A percentile compares a stretch with the other conserved stretches of the same genome.
phyloP scores from a whole-genome alignment of 2,888 invertebrate species.

The Apodemia hepburni region DNA sequence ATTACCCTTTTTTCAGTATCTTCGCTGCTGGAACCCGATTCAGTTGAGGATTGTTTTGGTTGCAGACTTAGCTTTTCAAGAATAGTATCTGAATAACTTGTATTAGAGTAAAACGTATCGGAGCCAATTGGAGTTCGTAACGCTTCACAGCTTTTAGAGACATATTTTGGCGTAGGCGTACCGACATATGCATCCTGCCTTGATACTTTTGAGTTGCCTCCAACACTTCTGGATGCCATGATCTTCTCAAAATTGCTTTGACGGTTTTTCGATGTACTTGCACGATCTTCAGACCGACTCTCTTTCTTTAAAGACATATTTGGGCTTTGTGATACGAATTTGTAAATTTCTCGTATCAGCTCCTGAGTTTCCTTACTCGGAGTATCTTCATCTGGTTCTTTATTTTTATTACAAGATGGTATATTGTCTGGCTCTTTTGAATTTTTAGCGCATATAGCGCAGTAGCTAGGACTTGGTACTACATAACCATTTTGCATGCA shows the following conservation, averaged over 20 bases:
- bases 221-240: slow-evolving; percentile 50
- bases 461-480: slow-evolving; percentile 51
- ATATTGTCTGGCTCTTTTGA: slow-evolving; percentile 41
- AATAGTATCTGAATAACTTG: slow-evolving; percentile 58
- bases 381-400: slow-evolving; percentile 29
- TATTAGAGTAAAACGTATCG: slow-evolving; percentile 43
- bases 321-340: slow-evolving; percentile 54
- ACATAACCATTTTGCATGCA: slow-evolving; percentile 53
- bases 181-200: slow-evolving; percentile 58
- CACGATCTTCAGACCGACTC: slow-evolving; percentile 14
- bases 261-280: slow-evolving; percentile 16
- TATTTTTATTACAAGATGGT: slow-evolving; percentile 36
- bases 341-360: slow-evolving; percentile 67
- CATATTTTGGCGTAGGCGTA: slow-evolving; percentile 51
- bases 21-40: slow-evolving; percentile 45
- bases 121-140: slow-evolving; percentile 46
- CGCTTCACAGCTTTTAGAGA: slow-evolving; percentile 69
- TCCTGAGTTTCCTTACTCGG: slow-evolving; percentile 52
- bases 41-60: slow-evolving; percentile 42
- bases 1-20: slow-evolving; percentile 41
- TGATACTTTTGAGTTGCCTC: slow-evolving; percentile 43
- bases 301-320: slow-evolving; percentile 36
- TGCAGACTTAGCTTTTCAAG: slow-evolving; percentile 55
- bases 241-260: slow-evolving; percentile 29
- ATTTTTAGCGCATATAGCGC: slow-evolving; percentile 44